Percentiles rank a stretch among this genome's conserved stretches.
Conservation (phyloP, 1,140 invertebrate species). For the Drosophila micromelanica region DNA sequence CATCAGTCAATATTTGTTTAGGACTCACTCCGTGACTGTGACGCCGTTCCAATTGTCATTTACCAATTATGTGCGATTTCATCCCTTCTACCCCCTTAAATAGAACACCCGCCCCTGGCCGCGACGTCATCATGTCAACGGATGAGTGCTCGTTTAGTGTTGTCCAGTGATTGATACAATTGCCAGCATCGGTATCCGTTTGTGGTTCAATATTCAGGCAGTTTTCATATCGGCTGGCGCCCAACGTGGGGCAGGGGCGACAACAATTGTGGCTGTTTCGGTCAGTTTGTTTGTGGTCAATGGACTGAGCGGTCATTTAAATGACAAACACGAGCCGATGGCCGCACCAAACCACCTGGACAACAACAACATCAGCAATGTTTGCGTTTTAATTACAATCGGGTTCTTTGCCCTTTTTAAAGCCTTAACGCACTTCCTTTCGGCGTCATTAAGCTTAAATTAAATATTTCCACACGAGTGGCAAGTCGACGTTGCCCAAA, state of each 20-base stretch:
- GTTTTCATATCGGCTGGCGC: slow-evolving; percentile 41
- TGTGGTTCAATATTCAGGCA: slow-evolving; percentile 64
- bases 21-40: slow-evolving; percentile 37
- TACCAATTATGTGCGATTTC: slow-evolving; percentile 60
- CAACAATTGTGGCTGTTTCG: slow-evolving; percentile 74
- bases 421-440: slow-evolving; percentile 64
- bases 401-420: slow-evolving; percentile 58
- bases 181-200: slow-evolving; percentile 48
- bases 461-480: slow-evolving; percentile 80
- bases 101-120: not conserved
- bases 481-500: slow-evolving; percentile 20
- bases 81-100: slow-evolving; percentile 6
- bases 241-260: slow-evolving; percentile 19
- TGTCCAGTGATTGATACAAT: slow-evolving; percentile 77
- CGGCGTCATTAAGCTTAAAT: slow-evolving; percentile 80
- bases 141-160: slow-evolving; percentile 22
- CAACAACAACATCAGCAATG: slow-evolving; percentile 33
- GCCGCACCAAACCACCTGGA: slow-evolving; percentile 21
- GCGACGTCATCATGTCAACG: not conserved
- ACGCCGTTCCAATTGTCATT: slow-evolving; percentile 70
- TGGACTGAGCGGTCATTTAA: slow-evolving; percentile 55
- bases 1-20: slow-evolving; percentile 74
- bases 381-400: slow-evolving; percentile 80
- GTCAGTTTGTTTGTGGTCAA: slow-evolving; percentile 62
- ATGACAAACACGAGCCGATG: slow-evolving; percentile 66